Evolutionary conservation across 1,140 invertebrate species (phyloP).

Genomic region (Cydia fagiglandana): DNA sequence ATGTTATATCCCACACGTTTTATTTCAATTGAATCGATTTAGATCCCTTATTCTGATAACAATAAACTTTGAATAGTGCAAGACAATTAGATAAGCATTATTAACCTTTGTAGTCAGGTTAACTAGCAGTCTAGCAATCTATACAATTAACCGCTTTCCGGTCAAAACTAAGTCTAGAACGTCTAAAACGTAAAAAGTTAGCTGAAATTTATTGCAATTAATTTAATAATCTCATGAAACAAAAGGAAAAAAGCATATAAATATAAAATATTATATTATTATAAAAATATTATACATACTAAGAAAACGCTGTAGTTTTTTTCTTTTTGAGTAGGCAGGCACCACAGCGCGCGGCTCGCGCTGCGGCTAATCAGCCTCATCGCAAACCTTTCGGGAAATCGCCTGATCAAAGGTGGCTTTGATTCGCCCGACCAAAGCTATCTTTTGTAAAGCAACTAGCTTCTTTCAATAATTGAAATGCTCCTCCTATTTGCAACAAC

Average conservation of each 20-base stretch:
- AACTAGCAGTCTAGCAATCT: no score
- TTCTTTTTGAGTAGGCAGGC: conserved; percentile 20
- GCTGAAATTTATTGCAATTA: no score
- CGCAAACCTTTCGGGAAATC: conserved; percentile 66
- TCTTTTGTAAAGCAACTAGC: conserved; percentile 34
- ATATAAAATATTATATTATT: no score
- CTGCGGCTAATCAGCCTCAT: conserved; percentile 53
- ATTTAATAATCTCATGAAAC: no score
- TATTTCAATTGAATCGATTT: conserved; percentile 4
- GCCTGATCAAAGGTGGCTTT: conserved; percentile 53
- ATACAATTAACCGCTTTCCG: no score
- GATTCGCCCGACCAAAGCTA: conserved; percentile 36
- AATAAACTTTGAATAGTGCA: no score
- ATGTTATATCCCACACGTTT: conserved; percentile 1
- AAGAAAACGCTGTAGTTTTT: neutral
- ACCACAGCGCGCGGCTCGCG: conserved; percentile 49
- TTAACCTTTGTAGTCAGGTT: no score
- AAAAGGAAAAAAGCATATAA: neutral
- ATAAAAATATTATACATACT: neutral
- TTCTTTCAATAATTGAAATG: neutral
- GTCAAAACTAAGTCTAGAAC: no score
- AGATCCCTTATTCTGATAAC: neutral
- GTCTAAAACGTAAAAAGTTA: no score
- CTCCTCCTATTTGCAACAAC: neutral
- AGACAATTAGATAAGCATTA: no score